Evolutionary conservation across 2,888 invertebrate species (phyloP).

Genomic region (Thyatira batis): DNA sequence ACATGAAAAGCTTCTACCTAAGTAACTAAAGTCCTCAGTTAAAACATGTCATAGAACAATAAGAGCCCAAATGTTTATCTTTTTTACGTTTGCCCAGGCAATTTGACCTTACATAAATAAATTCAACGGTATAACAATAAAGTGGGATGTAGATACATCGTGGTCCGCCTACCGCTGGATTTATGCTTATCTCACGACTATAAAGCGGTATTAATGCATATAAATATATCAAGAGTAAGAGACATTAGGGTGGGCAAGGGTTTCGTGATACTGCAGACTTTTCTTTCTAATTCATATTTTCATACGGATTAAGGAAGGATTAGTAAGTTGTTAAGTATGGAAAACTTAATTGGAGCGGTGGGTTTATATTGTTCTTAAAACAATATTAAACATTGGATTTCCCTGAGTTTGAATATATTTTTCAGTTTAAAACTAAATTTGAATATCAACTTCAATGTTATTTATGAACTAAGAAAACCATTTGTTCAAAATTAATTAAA

Average conservation of each 20-base stretch:
- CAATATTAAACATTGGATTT: no score
- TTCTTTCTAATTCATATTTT: constrained; percentile 2
- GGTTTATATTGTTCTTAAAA: no score
- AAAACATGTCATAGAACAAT: constrained; percentile 28
- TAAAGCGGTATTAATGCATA: constrained; percentile 75
- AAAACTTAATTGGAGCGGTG: no score
- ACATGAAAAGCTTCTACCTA: constrained; percentile 19
- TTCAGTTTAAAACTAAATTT: no score
- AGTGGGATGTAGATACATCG: constrained; percentile 61
- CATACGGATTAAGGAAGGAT: no score
- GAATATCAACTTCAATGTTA: no score
- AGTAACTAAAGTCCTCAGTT: constrained; percentile 16
- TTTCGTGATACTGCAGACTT: constrained; percentile 3
- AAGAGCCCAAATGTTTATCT: constrained; percentile 36
- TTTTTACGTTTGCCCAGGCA: constrained; percentile 37
- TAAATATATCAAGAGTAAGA: constrained; percentile 68
- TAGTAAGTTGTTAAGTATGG: no score
- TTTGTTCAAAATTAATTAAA: no score
- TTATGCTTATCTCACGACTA: constrained; percentile 70
- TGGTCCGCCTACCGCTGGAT: constrained; percentile 58
- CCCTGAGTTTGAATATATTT: no score
- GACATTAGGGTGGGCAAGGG: constrained; percentile 33
- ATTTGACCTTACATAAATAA: constrained; percentile 60
- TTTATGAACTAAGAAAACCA: no score
- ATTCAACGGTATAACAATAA: constrained; percentile 62